Percentiles rank a stretch among this genome's conserved stretches.
Evolutionary conservation across 1,140 invertebrate genomes (phyloP).

Genomic region (Trachymyrmex cornetzi): DNA sequence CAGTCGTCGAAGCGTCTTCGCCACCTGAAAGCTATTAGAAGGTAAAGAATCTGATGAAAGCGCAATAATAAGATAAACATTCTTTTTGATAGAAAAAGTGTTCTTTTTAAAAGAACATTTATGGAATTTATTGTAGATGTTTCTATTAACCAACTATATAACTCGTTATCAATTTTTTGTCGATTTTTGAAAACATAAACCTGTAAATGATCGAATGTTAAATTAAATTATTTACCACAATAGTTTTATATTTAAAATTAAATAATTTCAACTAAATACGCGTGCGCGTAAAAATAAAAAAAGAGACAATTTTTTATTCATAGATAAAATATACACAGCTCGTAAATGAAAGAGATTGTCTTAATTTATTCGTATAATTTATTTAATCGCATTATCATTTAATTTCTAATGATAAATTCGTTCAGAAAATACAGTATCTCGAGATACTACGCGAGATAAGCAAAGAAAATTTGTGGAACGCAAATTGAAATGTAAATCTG

Average conservation of each 20-base stretch:
- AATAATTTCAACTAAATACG: too few relatives aligned
- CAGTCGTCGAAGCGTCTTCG: constrained; percentile 47
- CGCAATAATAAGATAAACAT: background rate
- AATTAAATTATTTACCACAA: background rate
- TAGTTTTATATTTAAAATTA: too few relatives aligned
- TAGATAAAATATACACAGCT: too few relatives aligned
- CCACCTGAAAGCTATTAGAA: constrained; percentile 1
- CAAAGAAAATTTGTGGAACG: background rate
- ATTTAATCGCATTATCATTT: background rate
- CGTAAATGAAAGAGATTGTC: too few relatives aligned
- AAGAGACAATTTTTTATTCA: too few relatives aligned
- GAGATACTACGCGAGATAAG: background rate
- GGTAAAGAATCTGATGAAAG: background rate
- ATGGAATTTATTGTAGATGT: background rate
- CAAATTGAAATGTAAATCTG: constrained; percentile 9
- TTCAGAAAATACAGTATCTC: background rate
- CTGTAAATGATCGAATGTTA: background rate
- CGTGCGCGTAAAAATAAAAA: too few relatives aligned
- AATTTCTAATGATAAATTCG: background rate
- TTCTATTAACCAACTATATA: background rate
- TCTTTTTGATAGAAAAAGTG: background rate
- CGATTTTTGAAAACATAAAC: background rate
- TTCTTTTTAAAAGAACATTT: background rate
- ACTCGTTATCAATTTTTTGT: background rate
- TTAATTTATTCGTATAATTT: background rate